A percentile compares a stretch with the other conserved stretches of the same genome.
Conservation (phyloP, 1,140 invertebrate species). For the Lutraria rhynchaena region DNA sequence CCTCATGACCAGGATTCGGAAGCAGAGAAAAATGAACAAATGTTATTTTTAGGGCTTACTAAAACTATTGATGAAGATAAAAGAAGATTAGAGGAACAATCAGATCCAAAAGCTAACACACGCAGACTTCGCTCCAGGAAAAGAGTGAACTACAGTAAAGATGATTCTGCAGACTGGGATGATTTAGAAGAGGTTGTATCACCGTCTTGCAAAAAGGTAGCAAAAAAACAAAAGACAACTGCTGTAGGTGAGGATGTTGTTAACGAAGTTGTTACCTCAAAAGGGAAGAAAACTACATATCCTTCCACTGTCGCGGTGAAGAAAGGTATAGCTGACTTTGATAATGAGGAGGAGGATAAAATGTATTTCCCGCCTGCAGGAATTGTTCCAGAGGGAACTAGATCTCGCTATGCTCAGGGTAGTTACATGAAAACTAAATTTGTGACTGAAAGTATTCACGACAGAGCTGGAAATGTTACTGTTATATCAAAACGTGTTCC, state of each 20-base stretch:
- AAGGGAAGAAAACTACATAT: too few species aligned
- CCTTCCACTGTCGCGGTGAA: neutral
- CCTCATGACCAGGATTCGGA: too few species aligned
- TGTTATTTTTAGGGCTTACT: constrained; percentile 20
- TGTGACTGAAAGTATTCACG: constrained; percentile 12
- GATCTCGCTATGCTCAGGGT: constrained; percentile 2
- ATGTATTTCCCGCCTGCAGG: constrained; percentile 21
- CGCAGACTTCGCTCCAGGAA: constrained; percentile 8
- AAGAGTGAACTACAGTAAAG: constrained; percentile 1
- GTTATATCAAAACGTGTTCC: constrained; percentile 30
- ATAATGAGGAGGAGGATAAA: neutral
- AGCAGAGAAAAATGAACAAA: constrained; percentile 30
- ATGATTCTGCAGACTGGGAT: neutral
- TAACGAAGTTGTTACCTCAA: too few species aligned
- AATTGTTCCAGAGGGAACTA: constrained; percentile 2
- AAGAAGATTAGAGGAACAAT: neutral
- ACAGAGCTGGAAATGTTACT: constrained; percentile 5
- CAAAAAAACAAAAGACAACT: too few species aligned
- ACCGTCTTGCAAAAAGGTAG: too few species aligned
- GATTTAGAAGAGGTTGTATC: neutral
- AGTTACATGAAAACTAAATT: constrained; percentile 14
- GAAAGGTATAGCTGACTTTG: neutral
- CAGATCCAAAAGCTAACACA: neutral
- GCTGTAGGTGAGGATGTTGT: too few species aligned
- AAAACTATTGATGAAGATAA: constrained; percentile 3